Evolutionary conservation across 2,888 invertebrate genomes (phyloP).

Genomic region (Argyresthia albistria): DNA sequence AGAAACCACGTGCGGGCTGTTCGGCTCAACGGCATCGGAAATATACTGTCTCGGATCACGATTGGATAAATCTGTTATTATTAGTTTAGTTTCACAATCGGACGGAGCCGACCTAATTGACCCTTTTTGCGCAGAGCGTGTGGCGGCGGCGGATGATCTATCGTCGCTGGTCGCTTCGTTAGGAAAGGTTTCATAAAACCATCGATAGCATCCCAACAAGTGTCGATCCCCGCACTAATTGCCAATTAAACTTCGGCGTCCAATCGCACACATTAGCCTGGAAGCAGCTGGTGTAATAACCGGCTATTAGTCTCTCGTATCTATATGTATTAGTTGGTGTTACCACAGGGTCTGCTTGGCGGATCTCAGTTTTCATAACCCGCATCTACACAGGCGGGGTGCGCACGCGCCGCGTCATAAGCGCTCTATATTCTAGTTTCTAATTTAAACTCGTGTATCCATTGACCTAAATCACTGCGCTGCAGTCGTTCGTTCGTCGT

Average conservation of each 20-base stretch:
- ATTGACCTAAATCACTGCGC: neutral
- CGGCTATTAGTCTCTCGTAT: no score
- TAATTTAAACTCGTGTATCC: neutral
- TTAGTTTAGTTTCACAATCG: slow-evolving; percentile 5
- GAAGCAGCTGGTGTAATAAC: no score
- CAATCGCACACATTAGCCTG: no score
- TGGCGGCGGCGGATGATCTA: neutral
- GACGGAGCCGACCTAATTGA: slow-evolving; percentile 1
- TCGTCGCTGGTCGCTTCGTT: neutral
- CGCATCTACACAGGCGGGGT: neutral
- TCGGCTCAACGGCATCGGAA: no score
- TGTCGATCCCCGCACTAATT: neutral
- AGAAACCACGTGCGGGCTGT: no score
- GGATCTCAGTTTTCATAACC: no score
- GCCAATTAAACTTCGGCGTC: neutral
- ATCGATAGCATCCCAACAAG: neutral
- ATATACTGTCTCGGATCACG: neutral
- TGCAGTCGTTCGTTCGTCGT: neutral
- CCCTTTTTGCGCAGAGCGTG: slow-evolving; percentile 1
- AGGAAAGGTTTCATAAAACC: no score
- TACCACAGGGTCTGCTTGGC: neutral
- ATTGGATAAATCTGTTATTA: slow-evolving; percentile 5
- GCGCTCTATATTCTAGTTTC: neutral
- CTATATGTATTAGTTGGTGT: neutral
- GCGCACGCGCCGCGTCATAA: neutral